Percentiles rank a stretch among this genome's conserved stretches.
Evolutionary conservation across 2,797 vertebrate species (phyloP).

Genomic region (Periparus ater): DNA sequence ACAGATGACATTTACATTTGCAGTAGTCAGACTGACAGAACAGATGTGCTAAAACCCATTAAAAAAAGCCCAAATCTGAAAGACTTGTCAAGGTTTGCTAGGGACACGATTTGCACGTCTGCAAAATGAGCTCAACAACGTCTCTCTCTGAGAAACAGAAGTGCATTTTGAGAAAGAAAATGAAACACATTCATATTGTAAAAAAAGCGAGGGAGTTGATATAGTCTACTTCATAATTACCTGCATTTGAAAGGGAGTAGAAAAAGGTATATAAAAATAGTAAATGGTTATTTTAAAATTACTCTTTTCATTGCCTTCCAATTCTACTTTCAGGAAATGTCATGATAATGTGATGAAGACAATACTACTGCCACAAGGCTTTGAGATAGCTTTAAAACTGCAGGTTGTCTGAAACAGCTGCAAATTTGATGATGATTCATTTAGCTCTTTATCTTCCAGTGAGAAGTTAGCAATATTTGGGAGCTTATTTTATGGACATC

Average conservation of each 20-base stretch:
- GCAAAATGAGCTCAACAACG: not conserved
- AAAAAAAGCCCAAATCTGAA: not conserved
- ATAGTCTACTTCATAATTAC: not conserved
- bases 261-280: not conserved
- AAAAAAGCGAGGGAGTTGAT: not conserved
- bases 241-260: not conserved
- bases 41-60: conserved; percentile 27
- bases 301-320: not conserved
- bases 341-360: not conserved
- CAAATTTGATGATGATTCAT: not conserved
- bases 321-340: not conserved
- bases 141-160: not conserved
- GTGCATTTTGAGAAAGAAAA: not conserved
- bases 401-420: not conserved
- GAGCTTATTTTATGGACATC: not conserved
- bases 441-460: not conserved
- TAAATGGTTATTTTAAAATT: not conserved
- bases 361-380: not conserved
- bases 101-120: not conserved
- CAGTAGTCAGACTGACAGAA: conserved; percentile 43
- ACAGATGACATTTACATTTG: conserved; percentile 31
- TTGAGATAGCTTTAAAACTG: not conserved
- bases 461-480: not conserved
- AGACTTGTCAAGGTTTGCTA: conserved; percentile 28
- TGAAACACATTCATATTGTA: not conserved